Evolutionary conservation across 2,797 vertebrate species (phyloP), one percentile per base, ranked within the genome.

Genomic region (Dryobates pubescens): DNA sequence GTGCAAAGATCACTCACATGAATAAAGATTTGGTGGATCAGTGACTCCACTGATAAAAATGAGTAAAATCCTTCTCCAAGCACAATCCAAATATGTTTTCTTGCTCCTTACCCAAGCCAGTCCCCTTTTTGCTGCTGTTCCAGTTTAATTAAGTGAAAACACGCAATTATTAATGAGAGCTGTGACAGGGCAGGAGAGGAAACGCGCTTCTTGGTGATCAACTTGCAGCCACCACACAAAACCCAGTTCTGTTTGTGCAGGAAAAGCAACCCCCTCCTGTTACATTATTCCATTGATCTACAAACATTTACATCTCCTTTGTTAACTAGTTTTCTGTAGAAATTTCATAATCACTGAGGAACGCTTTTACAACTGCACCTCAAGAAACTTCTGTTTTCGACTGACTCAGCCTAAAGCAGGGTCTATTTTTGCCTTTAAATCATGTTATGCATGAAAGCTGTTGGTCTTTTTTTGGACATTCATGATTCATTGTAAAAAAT

Each of bases 231-330:
- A 96, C 84, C 65, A 96, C 73, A 97, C 78, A 96, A 92, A 95
- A 49, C 1, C 24, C 20, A 70, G 86, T 95, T 95, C 92, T 97
- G 94, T 97, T 96, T 96, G 92, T 93, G 90, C 70, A 95, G 95
- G 76, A 92, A 71, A 96, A 49, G 86, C 94, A 96, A 88, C 97
- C 97, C 97, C 97, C 98, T 98, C 97, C 97, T 95, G 97, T 92
- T 97, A 93, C 96, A 97, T 98, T 98, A 97, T 98, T 94, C 97
- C 86, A 97, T 81, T 97, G 96, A 98, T 96, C 94, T 93, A 96
- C 96, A 97, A 98, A 97, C 97, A 98, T 98, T 98, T 97, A 97
- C 97, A 98, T 97, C 96, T 96, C 96, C 83, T 98, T 98, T 98
- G 98, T 98, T 94, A 97, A 96, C 83, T 77, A 87, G 96, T 96